Evolutionary conservation across 2,113 vertebrate genomes (phyloP).

Genomic region (Odocoileus virginianus): DNA sequence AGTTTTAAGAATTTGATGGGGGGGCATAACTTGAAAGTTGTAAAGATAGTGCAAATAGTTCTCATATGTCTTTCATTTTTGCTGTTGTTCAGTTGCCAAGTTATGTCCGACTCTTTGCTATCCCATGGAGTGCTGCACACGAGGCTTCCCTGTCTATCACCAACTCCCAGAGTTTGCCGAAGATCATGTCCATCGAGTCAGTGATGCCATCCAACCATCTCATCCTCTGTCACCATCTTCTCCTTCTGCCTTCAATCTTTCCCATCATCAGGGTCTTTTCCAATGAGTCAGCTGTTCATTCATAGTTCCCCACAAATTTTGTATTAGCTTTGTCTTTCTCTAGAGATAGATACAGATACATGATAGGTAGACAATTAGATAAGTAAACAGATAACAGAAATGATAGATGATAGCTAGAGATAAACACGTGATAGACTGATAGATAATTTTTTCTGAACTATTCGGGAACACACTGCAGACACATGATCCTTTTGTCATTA

Average conservation of each 20-base stretch:
- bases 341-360: not conserved
- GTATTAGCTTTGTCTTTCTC: not conserved
- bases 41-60: not conserved
- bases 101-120: not conserved
- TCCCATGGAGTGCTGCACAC: not conserved
- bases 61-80: not conserved
- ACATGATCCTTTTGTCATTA: not conserved
- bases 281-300: not conserved
- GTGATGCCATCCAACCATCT: not conserved
- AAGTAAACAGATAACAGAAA: not conserved
- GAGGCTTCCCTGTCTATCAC: not conserved
- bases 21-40: not conserved
- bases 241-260: not conserved
- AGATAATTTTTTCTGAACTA: not conserved
- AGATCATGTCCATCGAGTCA: not conserved
- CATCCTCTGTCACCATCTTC: not conserved
- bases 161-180: not conserved
- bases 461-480: not conserved
- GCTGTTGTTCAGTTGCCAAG: not conserved
- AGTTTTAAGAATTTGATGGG: not conserved
- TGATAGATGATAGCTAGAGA: not conserved
- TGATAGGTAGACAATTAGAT: not conserved
- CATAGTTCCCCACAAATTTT: not conserved
- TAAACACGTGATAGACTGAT: not conserved
- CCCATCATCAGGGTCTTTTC: not conserved